Base-by-base conservation (phyloP, 2,888 invertebrate genomes). In the Ormyrus thymus region DNA sequence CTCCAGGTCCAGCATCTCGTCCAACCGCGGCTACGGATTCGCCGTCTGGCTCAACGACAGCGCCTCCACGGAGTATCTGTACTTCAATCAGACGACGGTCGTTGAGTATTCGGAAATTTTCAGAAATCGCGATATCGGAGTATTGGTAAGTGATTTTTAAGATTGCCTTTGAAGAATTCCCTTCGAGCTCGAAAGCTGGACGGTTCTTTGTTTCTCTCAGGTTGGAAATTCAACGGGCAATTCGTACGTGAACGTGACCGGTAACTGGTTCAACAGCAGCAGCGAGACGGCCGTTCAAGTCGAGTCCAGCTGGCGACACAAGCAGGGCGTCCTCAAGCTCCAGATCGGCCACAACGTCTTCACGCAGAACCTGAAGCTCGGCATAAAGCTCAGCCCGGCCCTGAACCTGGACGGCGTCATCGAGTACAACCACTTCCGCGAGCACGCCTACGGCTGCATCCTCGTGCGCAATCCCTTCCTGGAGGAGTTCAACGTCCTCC, bases 181-280 rank as follows among this genome's bases (percentile, higher is more conserved):
- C 3, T 29, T 29, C 29, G 29, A 29, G 29, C 2, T 4, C 29
- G 29, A 29, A 4, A 29, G 4, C 2, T 29, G 29, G 29, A 29
- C 29, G 9, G 9, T 46, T 58, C 56, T 29, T 29, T 29, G 29
- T 0, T 29, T 29, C 29, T 29, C 29, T 29, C 64, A 86, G 84
- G 95, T 98, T 83, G 98, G 98, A 3, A 99, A 99, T 90, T 98
- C 95, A 87, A 98, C 98, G 86, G 94, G 95, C 6, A 92, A 94
- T 84, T 93, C 95, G 62, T 94, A 95, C 91, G 94, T 98, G 0
- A 98, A 98, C 89, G 93, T 98, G n/a, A 97, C 97, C 0, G 96
- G 96, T n/a, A 97, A 97, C 88, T 93, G 92, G 90, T 97, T 98
- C 89, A 95, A 95, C 84, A 93, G 94, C 65, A 97, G 97, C 84